A percentile compares a stretch with the other conserved stretches of the same genome.
These are phyloP conservation scores for Conus betulinus DNA, from an alignment of 1,140 invertebrate species.

Conservation along the genomic window DNA sequence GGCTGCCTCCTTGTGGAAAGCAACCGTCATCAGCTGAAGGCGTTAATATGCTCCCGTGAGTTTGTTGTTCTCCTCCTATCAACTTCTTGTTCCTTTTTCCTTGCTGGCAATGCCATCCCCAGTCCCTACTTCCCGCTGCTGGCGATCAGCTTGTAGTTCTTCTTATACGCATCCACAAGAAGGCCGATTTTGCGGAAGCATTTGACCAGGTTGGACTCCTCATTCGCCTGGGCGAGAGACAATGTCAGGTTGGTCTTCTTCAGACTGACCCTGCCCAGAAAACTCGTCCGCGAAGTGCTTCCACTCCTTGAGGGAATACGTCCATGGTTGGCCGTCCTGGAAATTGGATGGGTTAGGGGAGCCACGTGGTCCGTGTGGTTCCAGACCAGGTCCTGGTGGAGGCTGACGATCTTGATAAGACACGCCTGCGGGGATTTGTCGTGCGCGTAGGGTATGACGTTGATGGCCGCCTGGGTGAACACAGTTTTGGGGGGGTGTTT, in stretches of 20 bases:
- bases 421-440: constrained; percentile 3
- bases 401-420: not conserved
- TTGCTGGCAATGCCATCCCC: not conserved
- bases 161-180: not conserved
- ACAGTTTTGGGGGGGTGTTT: too few species aligned
- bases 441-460: not conserved
- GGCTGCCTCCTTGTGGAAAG: too few species aligned
- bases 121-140: too few species aligned
- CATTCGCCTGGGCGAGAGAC: not conserved
- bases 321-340: too few species aligned
- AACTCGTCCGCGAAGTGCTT: not conserved
- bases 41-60: too few species aligned
- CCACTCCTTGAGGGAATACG: not conserved
- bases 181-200: constrained; percentile 14
- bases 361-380: not conserved
- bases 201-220: not conserved
- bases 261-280: not conserved
- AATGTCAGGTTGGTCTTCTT: not conserved
- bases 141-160: not conserved
- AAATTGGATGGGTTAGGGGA: not conserved
- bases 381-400: not conserved
- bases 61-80: not conserved
- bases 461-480: not conserved
- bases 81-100: not conserved
- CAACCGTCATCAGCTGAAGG: too few species aligned